A percentile compares a stretch with the other conserved stretches of the same genome.
Evolutionary conservation across 2,888 invertebrate genomes (phyloP).

Genomic region (Caenorhabditis macrosperma): DNA sequence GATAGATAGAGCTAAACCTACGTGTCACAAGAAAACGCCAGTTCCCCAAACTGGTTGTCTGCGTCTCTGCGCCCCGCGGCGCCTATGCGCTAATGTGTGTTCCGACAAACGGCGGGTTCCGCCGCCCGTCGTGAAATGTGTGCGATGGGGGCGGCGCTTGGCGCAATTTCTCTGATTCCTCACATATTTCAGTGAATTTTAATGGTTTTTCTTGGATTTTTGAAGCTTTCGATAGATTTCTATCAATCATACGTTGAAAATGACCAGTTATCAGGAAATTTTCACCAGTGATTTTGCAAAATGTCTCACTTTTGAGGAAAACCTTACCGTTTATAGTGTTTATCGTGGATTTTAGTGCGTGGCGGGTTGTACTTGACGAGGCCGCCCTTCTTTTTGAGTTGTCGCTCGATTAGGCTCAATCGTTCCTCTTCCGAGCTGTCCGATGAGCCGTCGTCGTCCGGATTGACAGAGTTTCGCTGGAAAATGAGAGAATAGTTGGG

Average conservation of each 20-base stretch:
- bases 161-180: too few relatives aligned
- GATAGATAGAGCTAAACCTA: too few relatives aligned
- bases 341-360: slow-evolving; percentile 50
- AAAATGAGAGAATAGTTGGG: not conserved
- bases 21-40: too few relatives aligned
- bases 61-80: too few relatives aligned
- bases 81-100: too few relatives aligned
- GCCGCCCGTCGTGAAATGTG: not conserved
- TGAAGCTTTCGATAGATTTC: too few relatives aligned
- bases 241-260: too few relatives aligned
- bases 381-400: slow-evolving; percentile 59
- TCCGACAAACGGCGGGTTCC: slow-evolving; percentile 24
- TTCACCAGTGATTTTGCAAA: not conserved
- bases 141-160: slow-evolving; percentile 7
- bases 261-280: not conserved
- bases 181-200: too few relatives aligned
- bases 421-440: slow-evolving; percentile 58
- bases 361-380: slow-evolving; percentile 64
- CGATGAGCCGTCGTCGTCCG: slow-evolving; percentile 36
- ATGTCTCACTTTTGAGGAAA: not conserved
- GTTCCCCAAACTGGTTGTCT: not conserved
- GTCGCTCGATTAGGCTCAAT: slow-evolving; percentile 51
- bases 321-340: slow-evolving; percentile 56
- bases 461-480: slow-evolving; percentile 45
- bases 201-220: too few relatives aligned